Conservation (phyloP, 2,888 invertebrate genomes). For the Caenorhabditis uteleia region DNA sequence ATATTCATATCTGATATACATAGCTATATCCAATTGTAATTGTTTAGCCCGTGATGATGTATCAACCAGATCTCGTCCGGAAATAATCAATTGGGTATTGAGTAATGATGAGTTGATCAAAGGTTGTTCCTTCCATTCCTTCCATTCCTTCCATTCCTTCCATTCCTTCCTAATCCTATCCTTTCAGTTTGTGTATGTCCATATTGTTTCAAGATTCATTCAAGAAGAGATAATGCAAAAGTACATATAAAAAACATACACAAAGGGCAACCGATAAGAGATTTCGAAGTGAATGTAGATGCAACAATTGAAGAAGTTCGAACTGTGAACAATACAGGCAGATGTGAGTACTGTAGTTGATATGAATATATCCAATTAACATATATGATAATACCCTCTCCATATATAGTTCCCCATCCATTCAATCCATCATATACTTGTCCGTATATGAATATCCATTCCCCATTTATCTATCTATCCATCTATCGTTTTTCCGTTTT, state of each 20-base stretch:
- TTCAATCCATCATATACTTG: no score
- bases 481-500: no score
- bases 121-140: conserved; percentile 5
- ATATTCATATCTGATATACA: no score
- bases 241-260: conserved; percentile 31
- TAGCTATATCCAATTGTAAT: not conserved
- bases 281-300: conserved; percentile 9
- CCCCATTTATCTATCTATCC: no score
- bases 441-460: no score
- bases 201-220: conserved; percentile 33
- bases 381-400: no score
- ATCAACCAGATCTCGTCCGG: conserved; percentile 14
- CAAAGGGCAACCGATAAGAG: conserved; percentile 7
- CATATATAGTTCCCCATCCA: no score
- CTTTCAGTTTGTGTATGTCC: conserved; percentile 36
- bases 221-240: conserved; percentile 24
- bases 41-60: conserved; percentile 24
- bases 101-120: conserved; percentile 13
- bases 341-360: conserved; percentile 24
- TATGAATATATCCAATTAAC: no score
- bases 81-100: conserved; percentile 29
- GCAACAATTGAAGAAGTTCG: conserved; percentile 18
- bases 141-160: no score
- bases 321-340: conserved; percentile 8
- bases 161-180: no score